Base-by-base conservation (phyloP, 2,113 vertebrate species). In the Leiothrix lutea region DNA sequence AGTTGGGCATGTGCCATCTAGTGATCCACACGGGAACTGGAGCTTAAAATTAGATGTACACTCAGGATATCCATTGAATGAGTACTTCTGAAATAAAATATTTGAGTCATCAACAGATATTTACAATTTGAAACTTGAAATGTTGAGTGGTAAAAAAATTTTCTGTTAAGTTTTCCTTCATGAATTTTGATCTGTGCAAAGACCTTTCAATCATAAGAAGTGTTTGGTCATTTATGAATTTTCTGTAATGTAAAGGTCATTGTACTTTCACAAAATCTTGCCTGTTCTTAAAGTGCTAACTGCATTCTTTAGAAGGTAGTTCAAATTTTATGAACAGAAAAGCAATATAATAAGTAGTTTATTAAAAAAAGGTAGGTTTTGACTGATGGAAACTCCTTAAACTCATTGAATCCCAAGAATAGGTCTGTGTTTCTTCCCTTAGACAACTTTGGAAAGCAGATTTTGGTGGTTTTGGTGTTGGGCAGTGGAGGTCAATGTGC, bases 401-500 rank as follows among this genome's bases (percentile, higher is more conserved):
- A 20, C 7, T 73, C 28, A 21, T 35, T 64, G 26, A 57, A 33
- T 8, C 5, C 5, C n/a, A 20, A 0, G 42, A 38, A 53, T 29
- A 38, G 47, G 40, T 40, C 28, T 69, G 9, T 29, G 4, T 33
- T 91, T 80, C 28, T 69, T 33, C 36, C 67, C 29, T 78, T 6
- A 1, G 33, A 28, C 8, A 24, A 18, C 0, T 4, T 75, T 47
- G 58, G 20, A 54, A 36, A 54, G 18, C 3, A 21, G 8, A 38
- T 51, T 35, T 47, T 23, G 7, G 36, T 54, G 70, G 25, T 1
- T 84, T 74, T 74, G 66, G 11, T 33, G 35, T 48, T 0, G 0
- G 45, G 20, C 40, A 31, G 5, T 4, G 2, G 6, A 17, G 70
- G 7, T 25, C 0, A 0, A 0, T 23, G 8, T 4, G 29, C 51